A percentile compares a stretch with the other conserved stretches of the same genome.
Evolutionary conservation across 2,797 vertebrate species (phyloP).

Genomic region (Aeoliscus strigatus): DNA sequence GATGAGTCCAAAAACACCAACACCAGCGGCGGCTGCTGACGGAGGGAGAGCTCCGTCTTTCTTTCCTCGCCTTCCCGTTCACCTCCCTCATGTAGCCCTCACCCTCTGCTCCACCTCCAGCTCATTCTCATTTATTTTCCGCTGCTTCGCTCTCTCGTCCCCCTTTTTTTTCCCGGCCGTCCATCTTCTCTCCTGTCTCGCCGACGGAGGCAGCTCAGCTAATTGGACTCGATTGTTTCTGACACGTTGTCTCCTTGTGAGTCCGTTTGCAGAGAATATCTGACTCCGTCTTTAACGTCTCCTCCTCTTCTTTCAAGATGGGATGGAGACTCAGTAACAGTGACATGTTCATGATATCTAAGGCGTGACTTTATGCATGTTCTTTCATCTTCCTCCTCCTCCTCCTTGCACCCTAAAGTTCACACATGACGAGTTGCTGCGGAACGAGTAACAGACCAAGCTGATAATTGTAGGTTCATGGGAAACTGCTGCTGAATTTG

Average conservation of each 20-base stretch:
- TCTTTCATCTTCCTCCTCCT: constrained; percentile 11
- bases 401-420: too few relatives aligned
- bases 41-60: constrained; percentile 12
- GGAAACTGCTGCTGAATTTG: neutral
- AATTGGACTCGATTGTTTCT: constrained; percentile 50
- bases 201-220: constrained; percentile 53
- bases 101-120: neutral
- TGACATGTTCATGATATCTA: too few relatives aligned
- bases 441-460: too few relatives aligned
- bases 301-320: neutral
- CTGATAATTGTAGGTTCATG: too few relatives aligned
- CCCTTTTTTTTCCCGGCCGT: constrained; percentile 7
- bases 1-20: constrained; percentile 43
- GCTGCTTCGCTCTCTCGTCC: neutral
- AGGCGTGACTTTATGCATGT: too few relatives aligned
- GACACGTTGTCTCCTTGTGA: constrained; percentile 39
- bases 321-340: too few relatives aligned
- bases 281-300: neutral
- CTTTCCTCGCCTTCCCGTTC: constrained; percentile 13
- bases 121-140: constrained; percentile 5
- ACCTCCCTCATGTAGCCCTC: constrained; percentile 21
- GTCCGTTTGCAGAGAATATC: constrained; percentile 28
- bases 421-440: too few relatives aligned
- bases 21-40: constrained; percentile 26
- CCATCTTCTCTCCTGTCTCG: constrained; percentile 10